Base-by-base conservation (phyloP, 1,140 invertebrate genomes). In the Mesaphorura yosii region DNA sequence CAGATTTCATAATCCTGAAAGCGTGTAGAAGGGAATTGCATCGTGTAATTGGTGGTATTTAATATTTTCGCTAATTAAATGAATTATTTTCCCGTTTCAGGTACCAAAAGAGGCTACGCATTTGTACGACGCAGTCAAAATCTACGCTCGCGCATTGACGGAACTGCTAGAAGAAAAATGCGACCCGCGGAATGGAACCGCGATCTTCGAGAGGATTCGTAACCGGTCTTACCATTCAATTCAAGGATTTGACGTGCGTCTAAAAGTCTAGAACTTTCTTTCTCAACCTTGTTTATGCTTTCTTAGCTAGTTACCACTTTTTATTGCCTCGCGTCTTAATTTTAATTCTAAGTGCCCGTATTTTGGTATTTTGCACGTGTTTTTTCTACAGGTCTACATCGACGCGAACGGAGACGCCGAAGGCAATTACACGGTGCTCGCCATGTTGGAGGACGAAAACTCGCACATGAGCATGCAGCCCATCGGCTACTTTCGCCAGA, bases 331-430 rank as follows among this genome's bases (percentile, higher is more conserved):
- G n/a, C n/a, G n/a, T n/a, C n/a, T n/a, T n/a, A n/a, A n/a, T n/a
- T n/a, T n/a, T n/a, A n/a, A n/a, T n/a, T n/a, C n/a, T n/a, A n/a
- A n/a, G 3, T 4, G 37, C 14, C 31, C 14, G 7, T 49, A 38
- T 49, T 38, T 49, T 49, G 7, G 38, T 6, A 49, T 22, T 49
- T 19, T 19, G 39, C 40, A 14, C 40, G 19, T 19, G 19, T 4
- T 48, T 46, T 17, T 19, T 60, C 41, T 42, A 53, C 64, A 86
- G 76, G 82, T 88, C 0, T 79, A 80, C 53, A 89, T 93, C 57
- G 87, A 92, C 65, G 76, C 76, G 3, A 86, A 87, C 66, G 88
- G 88, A 1, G 87, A 93, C 67, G 87, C 89, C 0, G 85, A 90
- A 65, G 88, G 88, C 1, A 91, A 92, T 69, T 92, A 88, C 67